Conservation (phyloP, 1,140 invertebrate species). For the Lordiphosa collinella region DNA sequence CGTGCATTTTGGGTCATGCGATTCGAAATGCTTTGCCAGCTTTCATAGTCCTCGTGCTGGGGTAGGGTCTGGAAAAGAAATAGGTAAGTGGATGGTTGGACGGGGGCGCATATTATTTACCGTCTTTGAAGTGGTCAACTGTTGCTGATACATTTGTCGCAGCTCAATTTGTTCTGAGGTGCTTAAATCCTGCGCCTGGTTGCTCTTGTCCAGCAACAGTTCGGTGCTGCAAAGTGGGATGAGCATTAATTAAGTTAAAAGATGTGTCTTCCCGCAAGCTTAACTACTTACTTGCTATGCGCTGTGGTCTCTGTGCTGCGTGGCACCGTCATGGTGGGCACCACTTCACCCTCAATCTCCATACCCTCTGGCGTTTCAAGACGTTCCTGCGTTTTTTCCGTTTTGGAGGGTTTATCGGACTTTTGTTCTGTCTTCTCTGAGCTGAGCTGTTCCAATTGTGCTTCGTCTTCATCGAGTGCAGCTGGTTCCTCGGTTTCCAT, state of each 20-base stretch:
- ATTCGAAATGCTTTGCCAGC: constrained; percentile 72
- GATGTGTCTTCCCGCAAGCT: neutral
- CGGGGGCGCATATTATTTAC: constrained; percentile 30
- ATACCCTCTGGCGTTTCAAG: constrained; percentile 79
- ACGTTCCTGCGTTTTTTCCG: constrained; percentile 79
- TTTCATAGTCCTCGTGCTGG: constrained; percentile 70
- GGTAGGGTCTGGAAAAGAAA: constrained; percentile 35
- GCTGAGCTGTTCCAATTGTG: constrained; percentile 81
- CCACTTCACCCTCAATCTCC: constrained; percentile 88
- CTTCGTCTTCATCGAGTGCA: constrained; percentile 66
- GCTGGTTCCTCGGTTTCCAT: constrained; percentile 59
- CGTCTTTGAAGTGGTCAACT: constrained; percentile 43
- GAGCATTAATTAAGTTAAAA: neutral
- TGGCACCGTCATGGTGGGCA: constrained; percentile 84
- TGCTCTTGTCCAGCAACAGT: constrained; percentile 58
- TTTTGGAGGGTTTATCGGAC: constrained; percentile 80
- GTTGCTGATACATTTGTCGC: constrained; percentile 65
- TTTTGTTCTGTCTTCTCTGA: constrained; percentile 81
- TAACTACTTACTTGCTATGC: constrained; percentile 81
- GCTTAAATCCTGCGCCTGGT: constrained; percentile 49
- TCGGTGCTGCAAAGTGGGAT: constrained; percentile 43
- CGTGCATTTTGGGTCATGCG: constrained; percentile 83
- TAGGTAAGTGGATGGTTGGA: neutral
- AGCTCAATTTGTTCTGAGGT: constrained; percentile 61
- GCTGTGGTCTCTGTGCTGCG: constrained; percentile 86